Evolutionary conservation across 2,888 invertebrate genomes (phyloP).

Genomic region (Neelides folsomi): DNA sequence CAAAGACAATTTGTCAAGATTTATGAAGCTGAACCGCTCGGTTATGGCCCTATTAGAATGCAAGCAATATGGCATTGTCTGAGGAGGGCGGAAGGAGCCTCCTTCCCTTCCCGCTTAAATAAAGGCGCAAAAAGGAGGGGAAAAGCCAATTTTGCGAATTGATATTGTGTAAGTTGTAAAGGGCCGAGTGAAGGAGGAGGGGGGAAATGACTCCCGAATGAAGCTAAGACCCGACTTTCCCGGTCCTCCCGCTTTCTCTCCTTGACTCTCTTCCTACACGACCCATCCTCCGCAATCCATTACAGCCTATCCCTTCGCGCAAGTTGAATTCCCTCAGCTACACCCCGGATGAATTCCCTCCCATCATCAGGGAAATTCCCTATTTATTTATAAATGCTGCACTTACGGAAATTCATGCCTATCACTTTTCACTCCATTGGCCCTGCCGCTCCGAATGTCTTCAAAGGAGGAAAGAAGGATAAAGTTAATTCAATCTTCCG

Average conservation of each 20-base stretch:
- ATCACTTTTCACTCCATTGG: slow-evolving; percentile 19
- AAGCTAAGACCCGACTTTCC: slow-evolving; percentile 11
- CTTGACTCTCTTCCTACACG: background rate
- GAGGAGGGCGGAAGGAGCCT: slow-evolving; percentile 9
- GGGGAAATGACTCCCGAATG: slow-evolving; percentile 11
- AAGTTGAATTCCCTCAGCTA: no score
- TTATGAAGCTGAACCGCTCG: slow-evolving; percentile 31
- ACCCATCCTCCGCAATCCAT: background rate
- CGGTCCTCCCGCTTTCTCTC: slow-evolving; percentile 6
- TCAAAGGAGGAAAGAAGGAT: slow-evolving; percentile 6
- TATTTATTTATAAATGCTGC: slow-evolving; percentile 18
- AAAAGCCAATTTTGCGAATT: slow-evolving; percentile 32
- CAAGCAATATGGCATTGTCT: slow-evolving; percentile 27
- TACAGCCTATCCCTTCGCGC: no score
- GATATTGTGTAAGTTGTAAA: slow-evolving; percentile 26
- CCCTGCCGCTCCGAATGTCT: slow-evolving; percentile 9
- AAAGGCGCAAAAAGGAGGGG: slow-evolving; percentile 12
- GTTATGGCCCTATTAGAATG: slow-evolving; percentile 32
- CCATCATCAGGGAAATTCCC: slow-evolving; percentile 1
- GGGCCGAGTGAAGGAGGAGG: slow-evolving; percentile 3
- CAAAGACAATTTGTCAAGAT: slow-evolving; percentile 34
- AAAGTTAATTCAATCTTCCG: slow-evolving; percentile 6
- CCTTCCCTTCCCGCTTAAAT: slow-evolving; percentile 9
- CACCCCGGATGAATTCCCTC: no score
- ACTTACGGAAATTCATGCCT: slow-evolving; percentile 20